These are phyloP conservation scores for Troglohyphantes excavatus DNA, from an alignment of 2,888 invertebrate species.

Conservation along the genomic window DNA sequence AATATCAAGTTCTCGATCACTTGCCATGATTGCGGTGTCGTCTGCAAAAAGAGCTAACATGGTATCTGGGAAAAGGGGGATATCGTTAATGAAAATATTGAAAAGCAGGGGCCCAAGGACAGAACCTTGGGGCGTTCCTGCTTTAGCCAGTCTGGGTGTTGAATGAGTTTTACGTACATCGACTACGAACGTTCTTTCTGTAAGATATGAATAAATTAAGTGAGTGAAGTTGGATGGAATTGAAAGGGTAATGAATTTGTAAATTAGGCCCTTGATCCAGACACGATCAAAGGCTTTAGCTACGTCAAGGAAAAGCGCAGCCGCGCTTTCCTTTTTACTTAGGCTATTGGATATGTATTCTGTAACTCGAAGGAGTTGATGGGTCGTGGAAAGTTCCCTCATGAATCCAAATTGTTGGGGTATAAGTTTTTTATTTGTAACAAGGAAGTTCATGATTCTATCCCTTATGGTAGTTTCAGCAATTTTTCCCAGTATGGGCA, in stretches of 20 bases:
- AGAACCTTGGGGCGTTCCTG: not conserved
- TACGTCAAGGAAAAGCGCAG: not conserved
- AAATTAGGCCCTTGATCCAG: not conserved
- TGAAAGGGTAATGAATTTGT: not conserved
- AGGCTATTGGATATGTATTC: not conserved
- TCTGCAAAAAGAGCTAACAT: not conserved
- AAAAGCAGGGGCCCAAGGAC: not conserved
- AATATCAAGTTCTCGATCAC: too few species aligned
- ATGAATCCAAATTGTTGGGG: not conserved
- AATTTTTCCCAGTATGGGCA: too few species aligned
- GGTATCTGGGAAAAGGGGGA: not conserved
- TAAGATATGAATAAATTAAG: not conserved
- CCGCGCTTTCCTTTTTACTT: not conserved
- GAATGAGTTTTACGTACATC: not conserved
- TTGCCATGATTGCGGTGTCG: not conserved
- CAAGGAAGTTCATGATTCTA: not conserved
- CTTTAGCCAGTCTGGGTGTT: fast-evolving
- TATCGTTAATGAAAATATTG: not conserved
- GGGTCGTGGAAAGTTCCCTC: not conserved
- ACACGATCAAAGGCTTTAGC: not conserved
- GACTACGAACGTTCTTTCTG: not conserved
- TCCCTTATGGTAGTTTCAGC: not conserved
- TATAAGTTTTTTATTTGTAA: not conserved
- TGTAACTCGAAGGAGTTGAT: not conserved
- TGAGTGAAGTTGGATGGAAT: not conserved